phyloP scores from a whole-genome alignment of 2,888 invertebrate genomes.

The Drosophila ustulata region DNA sequence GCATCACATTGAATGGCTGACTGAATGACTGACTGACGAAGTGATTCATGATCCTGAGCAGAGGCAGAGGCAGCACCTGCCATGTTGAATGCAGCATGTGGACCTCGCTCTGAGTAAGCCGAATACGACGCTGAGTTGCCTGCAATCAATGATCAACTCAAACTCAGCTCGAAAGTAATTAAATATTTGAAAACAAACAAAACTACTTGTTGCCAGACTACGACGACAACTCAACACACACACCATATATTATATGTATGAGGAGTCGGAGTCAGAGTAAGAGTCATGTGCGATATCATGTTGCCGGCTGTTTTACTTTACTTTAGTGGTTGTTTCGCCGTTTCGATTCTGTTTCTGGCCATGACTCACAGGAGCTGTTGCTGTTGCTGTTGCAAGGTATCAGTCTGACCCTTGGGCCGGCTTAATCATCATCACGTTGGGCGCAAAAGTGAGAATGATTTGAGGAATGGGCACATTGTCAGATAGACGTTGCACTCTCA shows the following conservation, averaged over 20 bases:
- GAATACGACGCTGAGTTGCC: conserved; percentile 5
- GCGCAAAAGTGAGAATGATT: conserved; percentile 73
- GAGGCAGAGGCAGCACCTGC: conserved; percentile 38
- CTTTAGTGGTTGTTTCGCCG: conserved; percentile 45
- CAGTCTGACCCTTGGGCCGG: conserved; percentile 53
- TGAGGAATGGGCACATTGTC: conserved; percentile 47
- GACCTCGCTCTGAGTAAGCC: conserved; percentile 11
- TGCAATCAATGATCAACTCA: conserved; percentile 26
- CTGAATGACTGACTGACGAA: conserved; percentile 2
- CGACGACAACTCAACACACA: conserved; percentile 11
- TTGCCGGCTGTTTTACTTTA: conserved; percentile 44
- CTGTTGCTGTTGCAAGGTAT: conserved; percentile 44
- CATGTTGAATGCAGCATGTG: conserved; percentile 13
- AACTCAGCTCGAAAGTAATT: conserved; percentile 67
- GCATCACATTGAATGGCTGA: conserved; percentile 20
- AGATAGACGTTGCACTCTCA: not conserved
- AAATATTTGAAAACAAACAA: conserved; percentile 75
- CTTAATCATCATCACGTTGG: conserved; percentile 62
- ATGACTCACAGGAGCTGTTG: conserved; percentile 66
- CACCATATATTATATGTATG: conserved; percentile 20
- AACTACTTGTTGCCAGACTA: conserved; percentile 72
- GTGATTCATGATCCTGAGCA: conserved; percentile 58
- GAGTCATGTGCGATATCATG: conserved; percentile 49
- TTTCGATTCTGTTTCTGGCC: conserved; percentile 47
- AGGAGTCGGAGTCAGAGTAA: conserved; percentile 15